Evolutionary conservation across 2,113 vertebrate genomes (phyloP), one percentile per base, ranked within the genome.

Genomic region (Megaleporinus macrocephalus): DNA sequence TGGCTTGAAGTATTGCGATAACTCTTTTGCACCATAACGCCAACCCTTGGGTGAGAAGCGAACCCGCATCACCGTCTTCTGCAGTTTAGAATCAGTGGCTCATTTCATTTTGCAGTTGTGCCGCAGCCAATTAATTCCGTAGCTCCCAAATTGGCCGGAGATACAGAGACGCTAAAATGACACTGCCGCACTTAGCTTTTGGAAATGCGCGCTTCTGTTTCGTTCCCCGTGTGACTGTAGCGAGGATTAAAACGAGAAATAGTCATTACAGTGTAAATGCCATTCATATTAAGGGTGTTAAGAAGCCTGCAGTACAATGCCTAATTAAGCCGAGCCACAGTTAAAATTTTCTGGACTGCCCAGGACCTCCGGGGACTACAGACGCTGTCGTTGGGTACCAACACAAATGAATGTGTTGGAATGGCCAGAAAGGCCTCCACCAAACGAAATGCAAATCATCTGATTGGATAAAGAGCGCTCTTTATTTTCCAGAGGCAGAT

Each of bases 391-490:
- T 41, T 62, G 18, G 36, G 16, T 49, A 36, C 59, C 27, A 27
- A 55, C n/a, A 36, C 78, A 65, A 66, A 61, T 15, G 66, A 79
- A 18, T 44, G 30, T 55, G 36, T 71, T 20, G 4, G 24, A 69
- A 57, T 20, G 51, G 30, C 36, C 55, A 51, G 53, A 72, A 61
- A 33, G 22, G 20, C 57, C 51, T 36, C 62, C 76, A 55, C 26
- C 5, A 36, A 33, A 78, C 65, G n/a, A 24, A 78, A 78, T 68
- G 6, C 24, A 61, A 61, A 61, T 15, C 57, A 61, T 61, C 20
- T 36, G 63, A 68, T 24, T 55, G 63, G 62, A 68, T 68, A 68
- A 55, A 78, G 27, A 53, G 47, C 14, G 9, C 44, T n/a, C n/a
- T n/a, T n/a, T n/a, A n/a, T 68, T 44, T 53, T 69, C 29, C 47